These are phyloP conservation scores for Synergus gifuensis DNA, from an alignment of 2,888 invertebrate species.

Conservation along the genomic window DNA sequence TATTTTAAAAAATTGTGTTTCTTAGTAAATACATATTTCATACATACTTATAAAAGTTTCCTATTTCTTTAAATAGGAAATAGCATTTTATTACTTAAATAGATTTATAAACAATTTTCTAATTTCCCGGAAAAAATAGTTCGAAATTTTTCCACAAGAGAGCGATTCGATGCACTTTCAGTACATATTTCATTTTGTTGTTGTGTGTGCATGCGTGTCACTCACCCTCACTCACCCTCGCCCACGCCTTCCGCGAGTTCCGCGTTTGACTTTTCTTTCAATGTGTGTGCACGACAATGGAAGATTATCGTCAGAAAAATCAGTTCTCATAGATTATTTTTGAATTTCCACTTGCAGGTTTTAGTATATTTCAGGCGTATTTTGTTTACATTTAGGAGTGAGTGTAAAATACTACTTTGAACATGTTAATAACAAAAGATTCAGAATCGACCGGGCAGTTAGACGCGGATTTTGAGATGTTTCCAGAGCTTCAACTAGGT, in stretches of 20 bases:
- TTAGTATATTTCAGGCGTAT: not conserved
- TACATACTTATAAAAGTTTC: not conserved
- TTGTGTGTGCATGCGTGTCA: not conserved
- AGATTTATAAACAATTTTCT: too few species aligned
- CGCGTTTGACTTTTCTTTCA: not conserved
- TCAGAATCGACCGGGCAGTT: constrained; percentile 62
- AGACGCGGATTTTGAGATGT: constrained; percentile 64
- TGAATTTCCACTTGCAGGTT: not conserved
- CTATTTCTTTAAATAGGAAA: not conserved
- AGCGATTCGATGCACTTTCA: not conserved
- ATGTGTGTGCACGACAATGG: not conserved
- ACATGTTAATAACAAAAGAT: constrained; percentile 70
- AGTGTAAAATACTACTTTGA: constrained; percentile 40
- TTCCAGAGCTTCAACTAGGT: constrained; percentile 65
- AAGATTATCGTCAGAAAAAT: not conserved
- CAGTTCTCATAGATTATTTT: not conserved
- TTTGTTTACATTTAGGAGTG: not conserved
- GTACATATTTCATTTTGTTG: not conserved
- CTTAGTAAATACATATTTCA: not conserved
- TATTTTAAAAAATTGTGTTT: not conserved
- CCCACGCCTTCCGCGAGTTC: not conserved
- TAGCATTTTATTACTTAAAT: too few species aligned
- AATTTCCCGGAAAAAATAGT: not conserved
- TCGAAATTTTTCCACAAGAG: not conserved
- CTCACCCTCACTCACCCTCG: not conserved